Evolutionary conservation across 2,797 vertebrate species (phyloP), one percentile per base, ranked within the genome.

Genomic region (Eulemur coronatus): DNA sequence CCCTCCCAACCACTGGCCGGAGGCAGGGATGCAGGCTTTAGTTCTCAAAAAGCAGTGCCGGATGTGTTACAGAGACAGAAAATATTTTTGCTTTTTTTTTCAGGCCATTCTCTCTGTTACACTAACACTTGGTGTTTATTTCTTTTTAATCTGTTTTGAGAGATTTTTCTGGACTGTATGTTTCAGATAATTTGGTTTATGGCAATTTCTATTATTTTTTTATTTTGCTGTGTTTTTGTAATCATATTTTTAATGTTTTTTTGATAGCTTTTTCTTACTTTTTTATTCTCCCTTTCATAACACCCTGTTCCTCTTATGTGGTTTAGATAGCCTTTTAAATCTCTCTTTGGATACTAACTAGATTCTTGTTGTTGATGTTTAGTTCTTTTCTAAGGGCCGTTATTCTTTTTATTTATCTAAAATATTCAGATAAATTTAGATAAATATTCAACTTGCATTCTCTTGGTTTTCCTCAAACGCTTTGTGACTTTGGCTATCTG

Each of bases 111-210:
- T 22, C 22, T 57, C 55, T 11, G 55, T 57, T 57, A 57, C 22
- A 10, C 22, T 57, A 28, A 59, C 8, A 18, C 65, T 70, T 52
- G 35, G n/a, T 43, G 7, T 30, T 18, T 12, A 22, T 63, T 93
- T 63, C 20, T 3, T 18, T 41, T 35, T 59, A 55, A 57, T 87
- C 30, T 38, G 14, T 55, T 91, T 61, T 52, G n/a, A 35, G 3
- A 61, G 13, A 81, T 67, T 90, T 61, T 61, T 43, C 3, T 70
- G 50, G 52, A 50, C 8, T 78, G n/a, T 76, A 70, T 52, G 12
- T 75, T 43, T 91, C 76, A n/a, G 12, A 57, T 48, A 75, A 82
- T 69, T 96, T 96, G 52, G 33, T 82, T 94, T 91, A 35, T 7
- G 18, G 57, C 17, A 59, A 59, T 90, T 52, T 52, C 48, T 85